These are phyloP conservation scores for Dicycla oo DNA, from an alignment of 2,888 invertebrate genomes.

Conservation along the genomic window DNA sequence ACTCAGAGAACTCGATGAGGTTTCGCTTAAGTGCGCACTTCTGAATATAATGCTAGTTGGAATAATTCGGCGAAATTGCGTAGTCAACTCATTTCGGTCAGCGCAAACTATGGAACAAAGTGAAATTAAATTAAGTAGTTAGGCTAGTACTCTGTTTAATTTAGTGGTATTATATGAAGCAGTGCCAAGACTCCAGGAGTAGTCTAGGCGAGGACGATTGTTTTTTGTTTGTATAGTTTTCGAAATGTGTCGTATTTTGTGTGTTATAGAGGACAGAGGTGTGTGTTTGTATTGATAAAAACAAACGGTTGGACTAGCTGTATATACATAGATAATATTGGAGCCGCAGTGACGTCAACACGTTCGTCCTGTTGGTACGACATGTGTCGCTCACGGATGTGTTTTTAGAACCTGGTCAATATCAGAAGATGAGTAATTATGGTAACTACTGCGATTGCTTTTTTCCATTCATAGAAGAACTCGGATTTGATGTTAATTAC, in stretches of 20 bases:
- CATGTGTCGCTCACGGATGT: slow-evolving; percentile 34
- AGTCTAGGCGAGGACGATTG: not conserved
- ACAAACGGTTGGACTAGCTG: slow-evolving; percentile 29
- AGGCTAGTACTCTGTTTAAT: slow-evolving; percentile 16
- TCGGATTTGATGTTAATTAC: not conserved
- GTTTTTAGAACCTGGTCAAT: slow-evolving; percentile 47
- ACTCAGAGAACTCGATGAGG: slow-evolving; percentile 62
- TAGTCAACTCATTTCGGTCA: slow-evolving; percentile 41
- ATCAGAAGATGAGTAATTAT: slow-evolving; percentile 39
- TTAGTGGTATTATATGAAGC: slow-evolving; percentile 27
- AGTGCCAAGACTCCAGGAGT: not conserved
- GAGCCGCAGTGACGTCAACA: slow-evolving; percentile 50
- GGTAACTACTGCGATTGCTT: slow-evolving; percentile 4
- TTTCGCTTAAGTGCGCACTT: slow-evolving; percentile 38
- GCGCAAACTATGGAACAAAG: slow-evolving; percentile 33
- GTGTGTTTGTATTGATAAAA: slow-evolving; percentile 61
- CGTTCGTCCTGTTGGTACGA: slow-evolving; percentile 22
- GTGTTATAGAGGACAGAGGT: slow-evolving; percentile 30
- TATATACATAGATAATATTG: slow-evolving; percentile 50
- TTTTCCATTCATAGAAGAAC: not conserved
- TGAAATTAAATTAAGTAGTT: slow-evolving; percentile 45
- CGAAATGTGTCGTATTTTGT: slow-evolving; percentile 19
- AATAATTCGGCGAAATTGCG: slow-evolving; percentile 38
- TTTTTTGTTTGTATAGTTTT: slow-evolving; percentile 29
- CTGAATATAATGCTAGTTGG: slow-evolving; percentile 34